Base-by-base conservation (phyloP, 2,888 invertebrate species). In the Gerris lacustris region DNA sequence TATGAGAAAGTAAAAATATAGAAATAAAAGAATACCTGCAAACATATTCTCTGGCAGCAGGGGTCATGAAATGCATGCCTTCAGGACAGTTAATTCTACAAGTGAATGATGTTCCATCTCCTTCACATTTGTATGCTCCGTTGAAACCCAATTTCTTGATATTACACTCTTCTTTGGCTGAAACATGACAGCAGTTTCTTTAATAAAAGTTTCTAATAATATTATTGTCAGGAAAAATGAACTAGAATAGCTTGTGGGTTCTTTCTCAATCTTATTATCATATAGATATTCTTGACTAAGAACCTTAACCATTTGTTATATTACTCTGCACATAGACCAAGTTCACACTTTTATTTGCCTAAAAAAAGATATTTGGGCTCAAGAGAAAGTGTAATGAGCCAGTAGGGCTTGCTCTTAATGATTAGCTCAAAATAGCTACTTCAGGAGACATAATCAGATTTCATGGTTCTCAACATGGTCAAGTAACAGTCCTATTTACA, bases 61-160 rank as follows among this genome's bases (percentile, higher is more conserved):
- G 80, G 6, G 84, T 83, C 73, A 87, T 85, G 77, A 89, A 88
- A 18, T 82, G 78, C 15, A 87, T 80, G 0, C 88, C 89, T 0
- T 80, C 76, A 0, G 91, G 89, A 76, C 93, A 93, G 6, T 79
- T 81, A 7, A 93, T 79, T 2, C 81, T 80, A 79, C 93, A 94
- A 6, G 83, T 83, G 74, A 87, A 85, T 45, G 81, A 79, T 62
- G 86, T 84, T 6, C 80, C 82, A 75, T 86, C 84, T 2, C 87
- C 88, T 0, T 83, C 83, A 78, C 93, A 93, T 62, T 85, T 85
- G 80, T 87, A 90, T 18, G 86, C 88, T 15, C 92, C 93, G 80
- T 91, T 91, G 79, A 92, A 91, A 0, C 84, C 83, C 6, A 91
- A 79, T 73, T 87, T 87, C 43, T 84, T 83, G 2, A 85, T 80